Conservation (phyloP, 2,888 invertebrate genomes). For the Troides helena region DNA sequence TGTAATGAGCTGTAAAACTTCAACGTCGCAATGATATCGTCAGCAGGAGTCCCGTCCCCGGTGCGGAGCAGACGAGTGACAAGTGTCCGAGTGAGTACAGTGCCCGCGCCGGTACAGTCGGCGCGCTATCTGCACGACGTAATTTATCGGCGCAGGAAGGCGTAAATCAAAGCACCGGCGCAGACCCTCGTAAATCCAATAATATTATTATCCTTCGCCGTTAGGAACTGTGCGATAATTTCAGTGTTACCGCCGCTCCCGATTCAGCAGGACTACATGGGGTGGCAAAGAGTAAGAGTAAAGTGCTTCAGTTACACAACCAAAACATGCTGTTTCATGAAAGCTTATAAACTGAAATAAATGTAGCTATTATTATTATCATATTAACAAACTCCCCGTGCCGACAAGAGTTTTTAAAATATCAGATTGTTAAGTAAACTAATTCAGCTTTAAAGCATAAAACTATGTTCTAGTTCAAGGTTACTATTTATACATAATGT, state of each 20-base stretch:
- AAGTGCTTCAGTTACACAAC: constrained; percentile 30
- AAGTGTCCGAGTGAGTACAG: constrained; percentile 21
- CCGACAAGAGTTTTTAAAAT: too few species aligned
- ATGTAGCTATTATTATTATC: too few species aligned
- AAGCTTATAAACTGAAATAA: not conserved
- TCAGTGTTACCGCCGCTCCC: constrained; percentile 34
- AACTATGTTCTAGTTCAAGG: too few species aligned
- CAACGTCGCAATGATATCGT: too few species aligned
- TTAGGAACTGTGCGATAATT: constrained; percentile 57
- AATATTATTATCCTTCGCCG: constrained; percentile 70
- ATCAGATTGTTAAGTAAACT: too few species aligned
- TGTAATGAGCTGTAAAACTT: too few species aligned
- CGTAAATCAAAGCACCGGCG: constrained; percentile 73
- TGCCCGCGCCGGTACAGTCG: constrained; percentile 16
- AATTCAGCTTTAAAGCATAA: too few species aligned
- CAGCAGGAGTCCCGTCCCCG: too few species aligned
- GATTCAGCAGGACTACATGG: constrained; percentile 37
- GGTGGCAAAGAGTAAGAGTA: constrained; percentile 41
- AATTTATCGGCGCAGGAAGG: constrained; percentile 72
- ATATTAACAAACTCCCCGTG: too few species aligned
- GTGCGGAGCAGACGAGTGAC: constrained; percentile 17
- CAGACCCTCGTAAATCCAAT: constrained; percentile 73
- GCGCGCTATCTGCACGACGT: constrained; percentile 39
- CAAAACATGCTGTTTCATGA: constrained; percentile 36
- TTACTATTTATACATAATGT: too few species aligned